These are phyloP conservation scores for Kuschelorhynchus macadamiae DNA, from an alignment of 2,888 invertebrate species.

Conservation along the genomic window DNA sequence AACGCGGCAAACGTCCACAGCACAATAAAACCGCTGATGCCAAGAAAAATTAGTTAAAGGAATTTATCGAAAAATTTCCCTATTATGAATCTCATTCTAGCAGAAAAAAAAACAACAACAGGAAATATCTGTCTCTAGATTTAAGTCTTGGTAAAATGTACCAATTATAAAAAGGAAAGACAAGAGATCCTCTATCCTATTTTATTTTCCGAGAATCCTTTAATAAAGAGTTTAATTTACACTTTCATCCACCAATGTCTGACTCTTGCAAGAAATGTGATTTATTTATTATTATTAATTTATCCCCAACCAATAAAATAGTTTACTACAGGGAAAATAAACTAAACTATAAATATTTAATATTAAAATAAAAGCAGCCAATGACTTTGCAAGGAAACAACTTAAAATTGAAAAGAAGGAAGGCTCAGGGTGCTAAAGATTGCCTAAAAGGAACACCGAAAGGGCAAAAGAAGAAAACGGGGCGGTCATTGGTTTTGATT, in stretches of 20 bases:
- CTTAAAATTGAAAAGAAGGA: slow-evolving; percentile 24
- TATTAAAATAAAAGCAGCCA: too few species aligned
- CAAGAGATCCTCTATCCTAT: slow-evolving; percentile 36
- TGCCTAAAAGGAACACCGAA: background rate
- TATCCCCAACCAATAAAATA: too few species aligned
- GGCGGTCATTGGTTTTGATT: slow-evolving; percentile 1
- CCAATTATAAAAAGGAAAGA: slow-evolving; percentile 16
- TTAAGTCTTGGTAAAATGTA: slow-evolving; percentile 13
- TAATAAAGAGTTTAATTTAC: slow-evolving; percentile 48
- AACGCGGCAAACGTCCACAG: too few species aligned
- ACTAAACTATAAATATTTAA: too few species aligned
- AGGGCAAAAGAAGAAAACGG: slow-evolving; percentile 31
- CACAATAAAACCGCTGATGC: too few species aligned
- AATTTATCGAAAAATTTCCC: slow-evolving; percentile 12
- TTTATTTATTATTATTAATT: too few species aligned
- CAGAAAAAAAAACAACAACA: slow-evolving; percentile 36
- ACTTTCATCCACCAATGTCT: slow-evolving; percentile 46
- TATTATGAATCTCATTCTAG: slow-evolving; percentile 51
- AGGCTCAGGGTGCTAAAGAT: too few species aligned
- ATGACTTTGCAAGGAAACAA: too few species aligned
- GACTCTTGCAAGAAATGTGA: slow-evolving; percentile 53
- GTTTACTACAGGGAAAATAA: too few species aligned
- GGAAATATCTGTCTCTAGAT: slow-evolving; percentile 12
- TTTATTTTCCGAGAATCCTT: slow-evolving; percentile 50
- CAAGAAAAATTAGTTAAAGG: too few species aligned